These are phyloP conservation scores for Sebastes steindachneri DNA, from an alignment of 2,797 vertebrate species.

Conservation along the genomic window DNA sequence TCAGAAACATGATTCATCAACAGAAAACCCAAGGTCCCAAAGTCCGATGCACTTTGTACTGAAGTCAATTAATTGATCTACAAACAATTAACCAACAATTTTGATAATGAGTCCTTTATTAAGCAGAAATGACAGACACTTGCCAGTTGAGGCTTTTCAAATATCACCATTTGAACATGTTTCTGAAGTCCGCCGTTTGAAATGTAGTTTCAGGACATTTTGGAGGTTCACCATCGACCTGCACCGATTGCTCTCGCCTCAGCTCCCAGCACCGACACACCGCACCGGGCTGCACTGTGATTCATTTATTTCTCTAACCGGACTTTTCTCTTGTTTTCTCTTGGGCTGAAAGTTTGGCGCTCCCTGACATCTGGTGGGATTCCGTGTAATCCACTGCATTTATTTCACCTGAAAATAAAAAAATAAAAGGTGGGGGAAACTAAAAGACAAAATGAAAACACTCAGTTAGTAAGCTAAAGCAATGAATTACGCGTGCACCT, in stretches of 20 bases:
- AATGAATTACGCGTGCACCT: neutral
- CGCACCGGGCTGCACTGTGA: neutral
- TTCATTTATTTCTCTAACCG: neutral
- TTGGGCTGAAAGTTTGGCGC: neutral
- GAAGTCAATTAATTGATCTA: neutral
- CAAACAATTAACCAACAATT: neutral
- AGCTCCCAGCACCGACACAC: neutral
- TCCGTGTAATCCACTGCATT: neutral
- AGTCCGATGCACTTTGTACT: neutral
- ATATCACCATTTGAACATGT: neutral
- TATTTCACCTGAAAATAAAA: neutral
- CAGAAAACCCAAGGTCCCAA: neutral
- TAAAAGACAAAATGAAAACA: neutral
- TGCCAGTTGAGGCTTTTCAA: neutral
- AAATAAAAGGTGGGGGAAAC: neutral
- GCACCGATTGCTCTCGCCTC: rapidly evolving
- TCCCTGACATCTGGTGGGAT: neutral
- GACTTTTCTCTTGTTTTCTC: neutral
- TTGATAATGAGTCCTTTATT: neutral
- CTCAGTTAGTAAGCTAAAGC: neutral
- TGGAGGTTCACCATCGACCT: neutral
- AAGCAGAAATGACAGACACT: no score
- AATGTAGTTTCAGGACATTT: rapidly evolving
- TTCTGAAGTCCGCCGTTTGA: no score
- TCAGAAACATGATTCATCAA: neutral